Conservation (phyloP, 2,113 vertebrate genomes). For the Cervus canadensis region DNA sequence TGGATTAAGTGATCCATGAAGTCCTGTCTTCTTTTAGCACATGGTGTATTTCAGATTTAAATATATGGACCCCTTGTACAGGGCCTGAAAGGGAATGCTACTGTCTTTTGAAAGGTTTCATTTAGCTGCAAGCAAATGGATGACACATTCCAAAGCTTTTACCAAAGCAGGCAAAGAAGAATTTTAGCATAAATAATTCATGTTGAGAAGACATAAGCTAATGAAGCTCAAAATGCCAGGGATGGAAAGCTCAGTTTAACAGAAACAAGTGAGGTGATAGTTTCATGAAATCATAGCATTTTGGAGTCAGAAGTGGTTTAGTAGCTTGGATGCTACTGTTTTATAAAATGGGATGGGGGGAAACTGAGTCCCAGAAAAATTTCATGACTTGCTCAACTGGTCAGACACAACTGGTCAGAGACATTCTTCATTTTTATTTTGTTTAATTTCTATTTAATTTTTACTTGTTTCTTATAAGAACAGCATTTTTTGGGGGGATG, state of each 20-base stretch:
- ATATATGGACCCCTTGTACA: conserved; percentile 2
- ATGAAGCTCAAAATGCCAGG: conserved; percentile 40
- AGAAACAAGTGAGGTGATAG: not conserved
- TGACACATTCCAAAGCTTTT: conserved; percentile 8
- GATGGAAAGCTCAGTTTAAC: not conserved
- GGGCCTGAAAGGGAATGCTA: not conserved
- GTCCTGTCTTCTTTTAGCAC: not conserved
- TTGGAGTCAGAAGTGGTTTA: not conserved
- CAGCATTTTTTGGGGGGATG: not conserved
- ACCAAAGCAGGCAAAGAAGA: not conserved
- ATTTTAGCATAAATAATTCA: conserved; percentile 61
- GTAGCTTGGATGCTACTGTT: not conserved
- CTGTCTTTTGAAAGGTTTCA: conserved; percentile 41
- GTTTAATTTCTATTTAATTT: not conserved
- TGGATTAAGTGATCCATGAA: not conserved
- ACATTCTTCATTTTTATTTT: not conserved
- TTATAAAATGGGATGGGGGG: not conserved
- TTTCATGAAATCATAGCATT: not conserved
- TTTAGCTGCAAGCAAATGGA: conserved; percentile 45
- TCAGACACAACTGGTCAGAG: not conserved
- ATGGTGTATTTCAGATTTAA: not conserved
- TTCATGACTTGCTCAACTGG: not conserved
- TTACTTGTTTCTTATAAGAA: not conserved
- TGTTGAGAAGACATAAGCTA: conserved; percentile 21
- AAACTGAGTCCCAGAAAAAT: not conserved